phyloP scores from a whole-genome alignment of 2,113 vertebrate genomes.

The Dissostichus mawsoni region DNA sequence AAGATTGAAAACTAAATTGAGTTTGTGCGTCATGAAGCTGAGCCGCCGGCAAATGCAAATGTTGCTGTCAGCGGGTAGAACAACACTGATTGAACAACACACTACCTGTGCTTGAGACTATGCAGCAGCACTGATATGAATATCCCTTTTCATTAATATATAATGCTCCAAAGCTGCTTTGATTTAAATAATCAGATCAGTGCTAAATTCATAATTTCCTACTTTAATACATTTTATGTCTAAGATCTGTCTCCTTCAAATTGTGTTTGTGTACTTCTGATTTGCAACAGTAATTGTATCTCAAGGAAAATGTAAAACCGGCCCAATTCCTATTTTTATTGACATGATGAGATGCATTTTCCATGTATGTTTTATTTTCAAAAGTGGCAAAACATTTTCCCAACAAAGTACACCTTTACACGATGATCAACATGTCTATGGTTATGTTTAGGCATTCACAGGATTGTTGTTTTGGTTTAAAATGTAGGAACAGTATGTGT shows the following conservation, averaged over 20 bases:
- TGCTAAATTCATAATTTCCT: neutral
- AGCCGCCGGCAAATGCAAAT: slow-evolving; percentile 36
- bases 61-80: slow-evolving; percentile 13
- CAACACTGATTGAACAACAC: slow-evolving; percentile 1
- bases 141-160: slow-evolving; percentile 17
- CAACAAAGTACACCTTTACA: neutral
- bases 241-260: neutral
- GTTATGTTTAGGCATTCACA: neutral
- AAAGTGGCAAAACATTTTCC: neutral
- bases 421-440: neutral
- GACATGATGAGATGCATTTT: neutral
- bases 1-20: slow-evolving; percentile 64
- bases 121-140: slow-evolving; percentile 24
- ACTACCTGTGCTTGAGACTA: neutral
- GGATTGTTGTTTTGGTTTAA: neutral
- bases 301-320: neutral
- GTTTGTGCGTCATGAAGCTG: slow-evolving; percentile 50
- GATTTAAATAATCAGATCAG: neutral
- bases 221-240: neutral
- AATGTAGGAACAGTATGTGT: neutral
- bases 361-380: neutral
- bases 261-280: neutral
- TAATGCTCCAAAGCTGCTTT: neutral
- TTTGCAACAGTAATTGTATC: neutral
- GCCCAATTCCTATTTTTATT: neutral